Conservation (phyloP, 2,888 invertebrate genomes). For the Scaptomyza flava region DNA sequence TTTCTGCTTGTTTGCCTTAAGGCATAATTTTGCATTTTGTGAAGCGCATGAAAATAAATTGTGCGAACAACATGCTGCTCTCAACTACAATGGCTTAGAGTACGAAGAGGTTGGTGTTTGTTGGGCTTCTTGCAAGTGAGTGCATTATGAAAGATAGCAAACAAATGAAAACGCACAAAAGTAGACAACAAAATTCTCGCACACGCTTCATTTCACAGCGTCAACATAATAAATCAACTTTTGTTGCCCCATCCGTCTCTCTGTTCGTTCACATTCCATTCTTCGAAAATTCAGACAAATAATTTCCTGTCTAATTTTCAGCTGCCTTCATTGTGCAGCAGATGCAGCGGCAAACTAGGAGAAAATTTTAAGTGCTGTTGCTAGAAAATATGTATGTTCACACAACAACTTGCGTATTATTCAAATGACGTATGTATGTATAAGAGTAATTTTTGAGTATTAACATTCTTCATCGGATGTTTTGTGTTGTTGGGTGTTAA, state of each 20-base stretch:
- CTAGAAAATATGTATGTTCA: background rate
- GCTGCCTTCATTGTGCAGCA: conserved; percentile 33
- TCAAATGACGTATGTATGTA: conserved; percentile 33
- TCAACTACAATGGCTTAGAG: background rate
- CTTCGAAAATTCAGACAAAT: conserved; percentile 51
- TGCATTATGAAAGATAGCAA: conserved; percentile 45
- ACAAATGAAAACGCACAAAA: conserved; percentile 52
- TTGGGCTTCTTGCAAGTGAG: conserved; percentile 16
- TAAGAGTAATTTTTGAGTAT: background rate
- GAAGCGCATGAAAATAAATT: conserved; percentile 53
- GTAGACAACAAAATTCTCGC: conserved; percentile 57
- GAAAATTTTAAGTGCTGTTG: conserved; percentile 46
- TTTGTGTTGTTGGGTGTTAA: conserved; percentile 7
- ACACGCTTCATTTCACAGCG: conserved; percentile 62
- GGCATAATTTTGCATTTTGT: conserved; percentile 43
- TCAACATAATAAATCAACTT: conserved; percentile 73
- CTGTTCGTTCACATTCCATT: conserved; percentile 7
- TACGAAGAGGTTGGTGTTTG: background rate
- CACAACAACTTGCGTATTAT: conserved; percentile 24
- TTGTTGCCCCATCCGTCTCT: conserved; percentile 5
- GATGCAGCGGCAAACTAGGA: conserved; percentile 39
- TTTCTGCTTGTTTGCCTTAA: conserved; percentile 19
- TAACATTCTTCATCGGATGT: background rate
- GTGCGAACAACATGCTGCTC: conserved; percentile 30
- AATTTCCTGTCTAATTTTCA: conserved; percentile 68